Evolutionary conservation across 2,888 invertebrate species (phyloP), one percentile per base, ranked within the genome.

Genomic region (Arctia plantaginis): DNA sequence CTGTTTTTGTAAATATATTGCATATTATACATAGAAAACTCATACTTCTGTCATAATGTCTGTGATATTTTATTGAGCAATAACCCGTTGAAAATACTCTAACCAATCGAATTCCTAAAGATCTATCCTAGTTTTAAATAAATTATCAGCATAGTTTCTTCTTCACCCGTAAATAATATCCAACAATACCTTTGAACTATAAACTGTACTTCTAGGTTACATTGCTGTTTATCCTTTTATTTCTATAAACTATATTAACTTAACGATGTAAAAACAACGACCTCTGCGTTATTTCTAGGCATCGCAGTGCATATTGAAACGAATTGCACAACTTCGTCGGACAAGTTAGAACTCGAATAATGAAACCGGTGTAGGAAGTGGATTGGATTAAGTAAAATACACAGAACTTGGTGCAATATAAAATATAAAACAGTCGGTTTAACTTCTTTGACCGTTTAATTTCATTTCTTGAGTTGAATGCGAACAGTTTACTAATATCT

Each of bases 221-320:
- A 69, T 64, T 41, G 41, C 67, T 55, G 51, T 59, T 51, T 71
- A 71, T 67, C 74, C 66, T 70, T 66, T 72, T 69, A 66, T 70
- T 30, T 75, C 73, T 66, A 39, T 41, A 41, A 73, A 70, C 30
- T 69, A 64, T 62, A 66, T 44, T 64, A 72, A 69, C 80, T 83
- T 82, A 87, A 86, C 83, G 82, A 79, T 85, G 18, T 59, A 89
- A 88, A 86, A 88, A 89, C n/a, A n/a, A n/a, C n/a, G 86, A 81
- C 80, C 88, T 92, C 77, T 81, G 87, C 88, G 90, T 91, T 90
- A 89, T 85, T 88, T 84, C 88, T 88, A 88, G 90, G 86, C 88
- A 86, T 90, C 82, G 85, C 80, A 83, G 87, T 88, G 90, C 91
- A 93, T 91, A 94, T 93, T 93, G 93, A 92, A 94, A 92, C 88